Percentiles rank a stretch among this genome's conserved stretches.
Evolutionary conservation across 2,888 invertebrate species (phyloP).

Genomic region (Drosophila sordidula): DNA sequence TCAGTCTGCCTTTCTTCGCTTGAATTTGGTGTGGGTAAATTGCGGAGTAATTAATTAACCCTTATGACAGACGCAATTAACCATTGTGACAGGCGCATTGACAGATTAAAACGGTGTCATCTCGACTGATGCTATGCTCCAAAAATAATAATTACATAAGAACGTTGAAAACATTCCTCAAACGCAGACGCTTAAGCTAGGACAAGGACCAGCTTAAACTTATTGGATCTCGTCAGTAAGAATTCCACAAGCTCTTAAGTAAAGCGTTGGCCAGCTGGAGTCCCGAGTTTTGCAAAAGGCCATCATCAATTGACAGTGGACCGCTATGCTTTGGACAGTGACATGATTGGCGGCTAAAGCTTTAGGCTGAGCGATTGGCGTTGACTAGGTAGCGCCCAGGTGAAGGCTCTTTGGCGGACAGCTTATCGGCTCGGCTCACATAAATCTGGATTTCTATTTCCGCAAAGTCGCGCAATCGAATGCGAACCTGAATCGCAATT

Average conservation of each 20-base stretch:
- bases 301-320: conserved; percentile 67
- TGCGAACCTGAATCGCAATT: conserved; percentile 67
- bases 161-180: too few species aligned
- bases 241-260: conserved; percentile 45
- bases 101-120: conserved; percentile 12
- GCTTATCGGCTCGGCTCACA: conserved; percentile 43
- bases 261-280: conserved; percentile 30
- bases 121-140: not conserved
- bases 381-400: conserved; percentile 24
- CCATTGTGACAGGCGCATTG: conserved; percentile 35
- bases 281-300: conserved; percentile 16
- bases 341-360: conserved; percentile 68
- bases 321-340: conserved; percentile 71
- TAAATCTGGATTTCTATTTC: conserved; percentile 65
- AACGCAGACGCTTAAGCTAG: not conserved
- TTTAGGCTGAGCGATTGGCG: conserved; percentile 21
- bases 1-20: conserved; percentile 19
- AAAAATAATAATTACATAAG: too few species aligned
- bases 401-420: conserved; percentile 33
- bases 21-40: conserved; percentile 20
- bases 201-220: not conserved
- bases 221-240: not conserved
- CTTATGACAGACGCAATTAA: conserved; percentile 54
- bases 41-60: conserved; percentile 54
- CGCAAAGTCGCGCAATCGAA: conserved; percentile 61